These are phyloP conservation scores for Dasysyrphus tricinctus DNA, from an alignment of 2,888 invertebrate genomes.

Conservation along the genomic window DNA sequence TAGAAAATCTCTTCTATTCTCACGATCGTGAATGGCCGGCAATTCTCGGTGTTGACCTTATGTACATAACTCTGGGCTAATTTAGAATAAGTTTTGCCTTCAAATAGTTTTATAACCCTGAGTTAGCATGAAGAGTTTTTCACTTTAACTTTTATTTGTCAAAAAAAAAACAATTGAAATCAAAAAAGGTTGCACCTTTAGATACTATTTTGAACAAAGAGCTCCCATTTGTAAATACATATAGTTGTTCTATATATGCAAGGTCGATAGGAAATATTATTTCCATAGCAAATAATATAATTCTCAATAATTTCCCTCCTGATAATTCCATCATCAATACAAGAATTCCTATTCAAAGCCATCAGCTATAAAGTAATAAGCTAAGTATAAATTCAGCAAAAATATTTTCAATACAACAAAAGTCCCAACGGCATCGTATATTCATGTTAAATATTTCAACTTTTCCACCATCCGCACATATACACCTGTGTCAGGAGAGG, in stretches of 20 bases:
- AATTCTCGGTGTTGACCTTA: no score
- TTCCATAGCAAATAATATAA: not conserved
- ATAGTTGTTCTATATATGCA: not conserved
- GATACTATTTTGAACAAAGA: no score
- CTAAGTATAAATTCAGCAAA: conserved; percentile 7
- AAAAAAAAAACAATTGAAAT: no score
- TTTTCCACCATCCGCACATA: conserved; percentile 18
- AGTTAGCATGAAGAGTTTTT: no score
- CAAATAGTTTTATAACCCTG: no score
- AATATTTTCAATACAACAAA: conserved; percentile 29
- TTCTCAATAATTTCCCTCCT: not conserved
- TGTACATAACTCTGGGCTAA: no score
- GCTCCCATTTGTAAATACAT: not conserved
- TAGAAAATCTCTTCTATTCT: no score
- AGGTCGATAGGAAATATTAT: not conserved
- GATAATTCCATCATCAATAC: not conserved
- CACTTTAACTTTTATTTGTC: no score
- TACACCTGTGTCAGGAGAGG: conserved; percentile 54
- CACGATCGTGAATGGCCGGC: no score
- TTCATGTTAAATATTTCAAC: conserved; percentile 42
- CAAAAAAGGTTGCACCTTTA: no score
- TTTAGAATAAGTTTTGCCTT: no score
- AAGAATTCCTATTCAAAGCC: not conserved
- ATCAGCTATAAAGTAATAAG: conserved; percentile 26
- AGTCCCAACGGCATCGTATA: conserved; percentile 56